Evolutionary conservation across 2,797 vertebrate species (phyloP), one percentile per base, ranked within the genome.

Genomic region (Aythya fuligula): DNA sequence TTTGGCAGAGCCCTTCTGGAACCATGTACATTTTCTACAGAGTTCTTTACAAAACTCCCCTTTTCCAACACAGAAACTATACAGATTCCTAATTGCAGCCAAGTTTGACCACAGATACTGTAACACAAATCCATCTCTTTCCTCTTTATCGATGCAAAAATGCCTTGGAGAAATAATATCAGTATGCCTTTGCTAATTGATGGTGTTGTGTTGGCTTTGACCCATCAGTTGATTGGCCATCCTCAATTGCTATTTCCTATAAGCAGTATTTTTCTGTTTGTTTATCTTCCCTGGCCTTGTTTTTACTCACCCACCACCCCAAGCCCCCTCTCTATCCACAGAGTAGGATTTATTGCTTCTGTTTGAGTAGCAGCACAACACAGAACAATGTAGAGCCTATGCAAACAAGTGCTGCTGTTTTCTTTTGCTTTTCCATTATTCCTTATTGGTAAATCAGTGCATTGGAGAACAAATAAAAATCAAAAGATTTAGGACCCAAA

Each of bases 361-460:
- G 30, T 71, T 94, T 87, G 78, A 65, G 90, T 9, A 87, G 93
- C 85, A 91, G 74, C 82, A 92, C 61, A 85, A n/a, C 75, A 72
- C 36, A 71, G 83, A 93, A 94, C 86, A 95, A 90, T 79, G 72
- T 17, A 77, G 45, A 88, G 34, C 90, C 94, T 94, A 69, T 62
- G 41, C 74, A 96, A 95, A 91, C 85, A 91, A 74, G 60, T 8
- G 20, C 39, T 11, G 77, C n/a, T 67, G 64, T 82, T 94, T 94
- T 83, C 77, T 79, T 94, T 93, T 77, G 75, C 86, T 85, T 94
- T 93, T 77, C 89, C 43, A 85, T 94, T 87, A 85, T 89, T 89
- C 84, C 81, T 87, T 27, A n/a, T 73, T 47, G 61, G 65, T 67
- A 85, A 94, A 90, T 43, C 49, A 66, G 30, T 51, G 45, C 34